Base-by-base conservation (phyloP, 2,113 vertebrate genomes). In the Anoplopoma fimbria region DNA sequence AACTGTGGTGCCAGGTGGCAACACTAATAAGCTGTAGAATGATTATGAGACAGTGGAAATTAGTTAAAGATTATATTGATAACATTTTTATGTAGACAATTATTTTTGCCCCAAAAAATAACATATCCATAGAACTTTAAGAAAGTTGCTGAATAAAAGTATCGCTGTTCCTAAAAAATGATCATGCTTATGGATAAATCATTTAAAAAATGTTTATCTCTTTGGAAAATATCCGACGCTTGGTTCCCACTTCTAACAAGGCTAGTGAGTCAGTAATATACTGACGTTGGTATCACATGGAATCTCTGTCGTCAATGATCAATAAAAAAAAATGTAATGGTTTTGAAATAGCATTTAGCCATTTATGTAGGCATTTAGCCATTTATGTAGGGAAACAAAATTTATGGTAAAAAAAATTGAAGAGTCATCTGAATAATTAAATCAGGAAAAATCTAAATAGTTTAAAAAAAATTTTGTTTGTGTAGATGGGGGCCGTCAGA, bases 1-100 rank as follows among this genome's bases (percentile, higher is more conserved):
- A 69, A 74, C 53, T 23, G 10, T 9, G 9, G 25, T 31, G 33
- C 55, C 42, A 70, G 58, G n/a, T 77, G 36, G 45, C 15, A 77
- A 33, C 33, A 1, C 38, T 53, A 69, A 53, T 9, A 64, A 40
- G 42, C 21, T 31, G 25, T 14, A 23, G 27, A 25, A 63, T 15
- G 8, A 63, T 8, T n/a, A 57, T 21, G 23, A 60, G 51, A 40
- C 17, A 67, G 4, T 42, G 4, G 45, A 53, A 49, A 76, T 51
- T n/a, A 33, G 23, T 63, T n/a, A 15, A 13, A 57, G 12, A 12
- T 57, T 27, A 49, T 49, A 49, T 49, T 19, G 45, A 47, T 1
- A 38, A 38, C 19, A 21, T 49, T 49, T 49, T 38, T 38, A 38
- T 38, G 45, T 19, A 19, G 4, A 19, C 45, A 49, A 49, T 21